Evolutionary conservation across 2,113 vertebrate genomes (phyloP).

Genomic region (Neotoma lepida): DNA sequence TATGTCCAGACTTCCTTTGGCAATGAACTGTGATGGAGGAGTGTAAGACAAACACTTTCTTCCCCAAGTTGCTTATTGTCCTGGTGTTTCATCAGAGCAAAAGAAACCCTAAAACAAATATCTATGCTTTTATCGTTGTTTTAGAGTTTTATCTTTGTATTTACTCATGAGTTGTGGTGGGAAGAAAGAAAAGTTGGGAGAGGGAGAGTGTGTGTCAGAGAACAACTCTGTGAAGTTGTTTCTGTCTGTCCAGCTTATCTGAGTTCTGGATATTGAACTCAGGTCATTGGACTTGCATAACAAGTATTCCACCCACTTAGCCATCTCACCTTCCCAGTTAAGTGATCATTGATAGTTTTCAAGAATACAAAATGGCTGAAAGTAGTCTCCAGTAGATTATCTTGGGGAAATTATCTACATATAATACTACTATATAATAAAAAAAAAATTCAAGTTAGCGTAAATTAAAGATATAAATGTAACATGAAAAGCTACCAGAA

Average conservation of each 20-base stretch:
- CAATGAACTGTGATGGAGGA: not conserved
- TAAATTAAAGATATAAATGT: not conserved
- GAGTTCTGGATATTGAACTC: not conserved
- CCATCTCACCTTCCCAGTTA: not conserved
- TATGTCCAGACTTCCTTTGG: not conserved
- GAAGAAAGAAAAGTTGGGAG: not conserved
- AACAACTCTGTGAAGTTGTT: not conserved
- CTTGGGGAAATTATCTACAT: not conserved
- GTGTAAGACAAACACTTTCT: not conserved
- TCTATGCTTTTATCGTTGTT: not conserved
- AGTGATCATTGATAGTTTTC: not conserved
- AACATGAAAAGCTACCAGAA: not conserved
- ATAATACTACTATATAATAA: not conserved
- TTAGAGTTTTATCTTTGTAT: not conserved
- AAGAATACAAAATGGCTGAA: not conserved
- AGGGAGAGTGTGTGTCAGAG: not conserved
- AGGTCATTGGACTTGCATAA: not conserved
- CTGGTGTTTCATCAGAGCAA: not conserved
- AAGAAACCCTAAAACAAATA: not conserved
- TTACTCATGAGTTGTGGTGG: not conserved
- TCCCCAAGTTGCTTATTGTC: not conserved
- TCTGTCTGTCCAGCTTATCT: not conserved
- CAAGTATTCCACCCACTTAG: not conserved
- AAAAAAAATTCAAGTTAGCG: not conserved
- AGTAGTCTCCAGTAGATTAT: not conserved